These are phyloP conservation scores for Pristionchus maxplancki DNA, from an alignment of 2,888 invertebrate genomes.

Conservation along the genomic window DNA sequence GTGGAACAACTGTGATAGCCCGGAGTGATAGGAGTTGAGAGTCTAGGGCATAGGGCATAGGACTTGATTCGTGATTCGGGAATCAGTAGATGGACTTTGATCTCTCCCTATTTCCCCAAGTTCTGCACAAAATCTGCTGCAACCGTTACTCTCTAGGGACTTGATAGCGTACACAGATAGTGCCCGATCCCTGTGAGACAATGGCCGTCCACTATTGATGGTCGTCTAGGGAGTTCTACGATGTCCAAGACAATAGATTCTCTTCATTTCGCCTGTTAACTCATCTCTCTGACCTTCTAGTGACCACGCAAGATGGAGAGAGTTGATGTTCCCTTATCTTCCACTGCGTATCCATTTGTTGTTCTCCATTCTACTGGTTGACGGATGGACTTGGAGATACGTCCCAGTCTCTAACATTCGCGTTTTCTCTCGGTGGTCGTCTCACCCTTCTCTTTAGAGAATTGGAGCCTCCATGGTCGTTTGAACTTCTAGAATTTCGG, in stretches of 20 bases:
- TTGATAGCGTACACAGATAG: slow-evolving; percentile 17
- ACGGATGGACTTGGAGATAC: background rate
- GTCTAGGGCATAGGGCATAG: background rate
- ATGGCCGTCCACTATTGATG: background rate
- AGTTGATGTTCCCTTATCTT: background rate
- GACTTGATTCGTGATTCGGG: background rate
- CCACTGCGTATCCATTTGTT: background rate
- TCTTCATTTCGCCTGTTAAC: background rate
- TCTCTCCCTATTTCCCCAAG: background rate
- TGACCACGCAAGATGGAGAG: background rate
- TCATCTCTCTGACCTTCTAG: background rate
- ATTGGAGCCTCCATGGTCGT: background rate
- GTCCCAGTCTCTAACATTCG: no score
- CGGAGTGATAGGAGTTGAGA: background rate
- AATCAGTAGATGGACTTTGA: background rate
- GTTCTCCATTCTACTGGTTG: background rate
- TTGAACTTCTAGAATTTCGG: background rate
- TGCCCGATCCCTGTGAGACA: background rate
- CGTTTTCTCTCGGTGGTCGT: no score
- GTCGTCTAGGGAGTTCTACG: background rate
- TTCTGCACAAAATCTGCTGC: background rate
- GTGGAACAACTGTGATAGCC: slow-evolving; percentile 11
- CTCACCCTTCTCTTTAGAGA: no score
- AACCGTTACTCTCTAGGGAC: background rate
- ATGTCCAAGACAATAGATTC: background rate